Percentiles rank a stretch among this genome's conserved stretches.
Conservation (phyloP, 1,140 invertebrate species). For the Cotesia glomerata region DNA sequence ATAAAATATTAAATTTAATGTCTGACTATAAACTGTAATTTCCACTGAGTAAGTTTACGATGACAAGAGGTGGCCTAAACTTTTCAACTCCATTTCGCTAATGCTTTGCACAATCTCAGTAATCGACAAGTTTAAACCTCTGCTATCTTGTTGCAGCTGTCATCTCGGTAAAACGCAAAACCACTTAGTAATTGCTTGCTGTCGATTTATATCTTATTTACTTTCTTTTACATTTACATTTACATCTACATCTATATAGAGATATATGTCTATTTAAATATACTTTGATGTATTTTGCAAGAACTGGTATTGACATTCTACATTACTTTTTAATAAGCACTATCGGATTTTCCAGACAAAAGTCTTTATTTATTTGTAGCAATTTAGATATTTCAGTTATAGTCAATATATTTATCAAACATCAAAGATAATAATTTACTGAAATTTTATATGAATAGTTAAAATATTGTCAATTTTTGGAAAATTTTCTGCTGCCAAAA, state of each 20-base stretch:
- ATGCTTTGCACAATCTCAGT: conserved; percentile 1
- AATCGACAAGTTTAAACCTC: conserved; percentile 11
- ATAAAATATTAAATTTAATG: background rate
- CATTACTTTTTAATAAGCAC: too few relatives aligned
- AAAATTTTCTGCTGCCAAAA: too few relatives aligned
- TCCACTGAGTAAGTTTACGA: background rate
- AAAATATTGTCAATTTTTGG: too few relatives aligned
- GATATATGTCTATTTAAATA: too few relatives aligned
- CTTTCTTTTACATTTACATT: background rate
- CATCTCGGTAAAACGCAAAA: background rate
- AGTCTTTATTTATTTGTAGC: too few relatives aligned
- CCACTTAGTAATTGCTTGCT: background rate
- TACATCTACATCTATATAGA: background rate
- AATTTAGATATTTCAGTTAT: too few relatives aligned
- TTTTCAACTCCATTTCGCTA: conserved; percentile 3
- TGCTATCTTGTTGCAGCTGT: background rate
- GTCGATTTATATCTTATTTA: background rate
- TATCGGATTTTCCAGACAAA: too few relatives aligned
- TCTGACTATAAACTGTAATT: background rate
- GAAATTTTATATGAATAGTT: too few relatives aligned
- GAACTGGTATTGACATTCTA: too few relatives aligned
- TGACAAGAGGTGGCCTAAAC: background rate
- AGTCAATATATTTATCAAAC: too few relatives aligned
- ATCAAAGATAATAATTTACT: too few relatives aligned
- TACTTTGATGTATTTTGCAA: too few relatives aligned